Conservation (phyloP, 1,140 invertebrate genomes). For the Wiebesia pumilae region DNA sequence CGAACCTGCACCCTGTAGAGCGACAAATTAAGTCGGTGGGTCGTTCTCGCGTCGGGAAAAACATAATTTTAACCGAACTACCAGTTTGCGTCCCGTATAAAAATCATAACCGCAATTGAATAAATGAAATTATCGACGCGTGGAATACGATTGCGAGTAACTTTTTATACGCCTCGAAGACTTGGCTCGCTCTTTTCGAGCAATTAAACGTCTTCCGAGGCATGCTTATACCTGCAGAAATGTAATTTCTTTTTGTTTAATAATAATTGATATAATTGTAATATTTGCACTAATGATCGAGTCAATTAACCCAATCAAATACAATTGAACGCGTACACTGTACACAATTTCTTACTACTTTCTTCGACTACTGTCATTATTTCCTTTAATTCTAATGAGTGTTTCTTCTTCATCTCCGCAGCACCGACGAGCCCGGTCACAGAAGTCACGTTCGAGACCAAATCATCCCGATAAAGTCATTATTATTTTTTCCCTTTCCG, state of each 20-base stretch:
- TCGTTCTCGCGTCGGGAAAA: too few relatives aligned
- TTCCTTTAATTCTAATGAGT: neutral
- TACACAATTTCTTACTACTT: neutral
- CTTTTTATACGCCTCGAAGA: neutral
- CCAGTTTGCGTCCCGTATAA: neutral
- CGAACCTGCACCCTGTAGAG: neutral
- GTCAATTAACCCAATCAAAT: neutral
- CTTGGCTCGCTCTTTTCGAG: neutral
- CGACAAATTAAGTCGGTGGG: neutral
- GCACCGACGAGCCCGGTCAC: neutral
- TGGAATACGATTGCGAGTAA: neutral
- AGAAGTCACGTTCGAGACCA: neutral
- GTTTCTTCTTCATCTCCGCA: neutral
- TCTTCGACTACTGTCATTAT: neutral
- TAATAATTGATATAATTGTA: slow-evolving; percentile 4
- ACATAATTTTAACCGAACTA: too few relatives aligned
- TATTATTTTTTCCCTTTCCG: neutral
- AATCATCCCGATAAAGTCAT: slow-evolving; percentile 2
- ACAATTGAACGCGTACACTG: neutral
- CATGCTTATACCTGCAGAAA: neutral
- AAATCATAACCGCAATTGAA: neutral
- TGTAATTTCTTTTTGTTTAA: neutral
- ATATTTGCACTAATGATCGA: neutral
- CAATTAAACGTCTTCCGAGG: neutral
- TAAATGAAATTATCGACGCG: neutral